phyloP scores from a whole-genome alignment of 2,888 invertebrate genomes.

The Eucera pruinosa region DNA sequence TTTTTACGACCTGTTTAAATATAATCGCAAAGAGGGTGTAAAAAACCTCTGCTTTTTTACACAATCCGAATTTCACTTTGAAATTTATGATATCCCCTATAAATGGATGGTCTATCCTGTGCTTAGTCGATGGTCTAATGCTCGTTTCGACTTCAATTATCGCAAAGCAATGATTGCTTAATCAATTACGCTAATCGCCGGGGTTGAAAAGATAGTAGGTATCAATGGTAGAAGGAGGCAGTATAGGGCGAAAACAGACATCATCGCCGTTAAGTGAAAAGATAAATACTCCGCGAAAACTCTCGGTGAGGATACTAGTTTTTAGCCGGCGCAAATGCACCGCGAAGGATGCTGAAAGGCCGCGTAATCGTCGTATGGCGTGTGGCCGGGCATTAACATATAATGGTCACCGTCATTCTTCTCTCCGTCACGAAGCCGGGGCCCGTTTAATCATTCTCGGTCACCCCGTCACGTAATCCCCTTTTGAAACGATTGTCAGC shows the following conservation, averaged over 20 bases:
- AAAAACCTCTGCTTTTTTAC: too few species aligned
- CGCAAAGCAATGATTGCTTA: too few species aligned
- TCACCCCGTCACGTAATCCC: slow-evolving; percentile 72
- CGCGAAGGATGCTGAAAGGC: slow-evolving; percentile 68
- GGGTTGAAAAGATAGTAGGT: too few species aligned
- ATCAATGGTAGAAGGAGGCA: neutral
- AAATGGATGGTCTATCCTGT: too few species aligned
- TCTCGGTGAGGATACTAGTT: slow-evolving; percentile 40
- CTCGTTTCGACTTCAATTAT: too few species aligned
- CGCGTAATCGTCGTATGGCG: slow-evolving; percentile 81
- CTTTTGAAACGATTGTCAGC: slow-evolving; percentile 68
- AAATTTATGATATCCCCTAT: too few species aligned
- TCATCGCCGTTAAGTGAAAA: slow-evolving; percentile 46
- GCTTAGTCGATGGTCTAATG: too few species aligned
- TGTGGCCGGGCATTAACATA: slow-evolving; percentile 81
- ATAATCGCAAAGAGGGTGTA: too few species aligned
- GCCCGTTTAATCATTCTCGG: slow-evolving; percentile 77
- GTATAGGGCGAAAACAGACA: slow-evolving; percentile 43
- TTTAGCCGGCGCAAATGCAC: slow-evolving; percentile 66
- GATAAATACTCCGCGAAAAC: slow-evolving; percentile 55
- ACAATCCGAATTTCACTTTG: too few species aligned
- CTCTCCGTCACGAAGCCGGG: slow-evolving; percentile 71
- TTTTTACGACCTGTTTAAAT: too few species aligned
- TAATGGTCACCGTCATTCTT: slow-evolving; percentile 78
- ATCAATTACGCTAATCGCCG: too few species aligned